phyloP scores from a whole-genome alignment of 2,888 invertebrate genomes.

The Trichopria drosophilae region DNA sequence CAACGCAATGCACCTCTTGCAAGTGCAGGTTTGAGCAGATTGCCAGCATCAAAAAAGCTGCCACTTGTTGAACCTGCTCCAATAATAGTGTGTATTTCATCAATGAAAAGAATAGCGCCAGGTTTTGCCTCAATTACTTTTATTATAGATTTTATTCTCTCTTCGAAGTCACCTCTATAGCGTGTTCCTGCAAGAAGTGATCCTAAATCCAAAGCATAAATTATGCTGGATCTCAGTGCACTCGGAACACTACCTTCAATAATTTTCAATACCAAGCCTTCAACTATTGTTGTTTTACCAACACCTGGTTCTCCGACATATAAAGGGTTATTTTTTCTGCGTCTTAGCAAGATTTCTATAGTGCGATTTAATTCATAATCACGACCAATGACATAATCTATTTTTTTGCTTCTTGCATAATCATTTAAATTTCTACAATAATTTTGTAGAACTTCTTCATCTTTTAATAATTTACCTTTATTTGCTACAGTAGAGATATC shows the following conservation, averaged over 20 bases:
- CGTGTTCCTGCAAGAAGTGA: constrained; percentile 20
- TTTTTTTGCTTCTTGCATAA: constrained; percentile 26
- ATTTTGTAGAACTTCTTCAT: constrained; percentile 24
- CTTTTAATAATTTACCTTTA: constrained; percentile 23
- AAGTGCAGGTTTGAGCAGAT: constrained; percentile 26
- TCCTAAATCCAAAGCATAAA: constrained; percentile 21
- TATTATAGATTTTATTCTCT: constrained; percentile 23
- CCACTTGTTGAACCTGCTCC: constrained; percentile 22
- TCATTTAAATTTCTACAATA: constrained; percentile 25
- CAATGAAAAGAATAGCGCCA: constrained; percentile 24
- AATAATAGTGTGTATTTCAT: constrained; percentile 26
- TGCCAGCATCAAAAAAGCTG: constrained; percentile 17
- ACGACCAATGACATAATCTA: constrained; percentile 25
- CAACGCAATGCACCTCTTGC: constrained; percentile 22
- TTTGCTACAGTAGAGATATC: constrained; percentile 22
- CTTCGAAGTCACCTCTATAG: constrained; percentile 25
- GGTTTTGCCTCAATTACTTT: constrained; percentile 22
- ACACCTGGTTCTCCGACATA: constrained; percentile 21
- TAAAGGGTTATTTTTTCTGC: constrained; percentile 22
- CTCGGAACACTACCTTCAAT: constrained; percentile 16
- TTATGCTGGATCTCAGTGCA: constrained; percentile 17
- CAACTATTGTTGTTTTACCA: constrained; percentile 22
- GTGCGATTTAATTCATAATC: constrained; percentile 25
- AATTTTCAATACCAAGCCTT: constrained; percentile 17
- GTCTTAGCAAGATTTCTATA: constrained; percentile 23